Percentiles rank a stretch among this genome's conserved stretches.
Conservation (phyloP, 2,113 vertebrate genomes). For the Rhinolophus ferrumequinum region DNA sequence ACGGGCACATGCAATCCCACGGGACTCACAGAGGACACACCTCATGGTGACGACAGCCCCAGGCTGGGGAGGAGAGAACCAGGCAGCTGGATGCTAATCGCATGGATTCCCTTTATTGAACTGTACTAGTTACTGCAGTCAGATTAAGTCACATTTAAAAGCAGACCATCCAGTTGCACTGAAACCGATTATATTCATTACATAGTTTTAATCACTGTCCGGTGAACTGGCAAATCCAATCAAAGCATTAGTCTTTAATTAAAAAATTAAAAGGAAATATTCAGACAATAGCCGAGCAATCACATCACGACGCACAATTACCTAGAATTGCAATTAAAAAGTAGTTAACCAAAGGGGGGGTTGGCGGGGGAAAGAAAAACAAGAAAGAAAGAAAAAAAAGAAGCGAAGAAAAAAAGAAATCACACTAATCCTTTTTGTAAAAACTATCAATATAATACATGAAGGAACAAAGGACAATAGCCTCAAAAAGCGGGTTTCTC, state of each 20-base stretch:
- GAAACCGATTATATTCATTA: slow-evolving; percentile 98
- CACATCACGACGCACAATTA: slow-evolving; percentile 98
- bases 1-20: background rate
- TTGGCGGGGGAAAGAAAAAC: background rate
- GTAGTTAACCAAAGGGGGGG: slow-evolving; percentile 82
- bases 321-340: slow-evolving; percentile 91
- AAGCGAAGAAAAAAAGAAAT: slow-evolving; percentile 79
- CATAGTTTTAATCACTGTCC: slow-evolving; percentile 96
- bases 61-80: slow-evolving; percentile 60
- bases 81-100: slow-evolving; percentile 83
- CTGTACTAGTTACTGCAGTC: slow-evolving; percentile 99
- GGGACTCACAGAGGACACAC: background rate
- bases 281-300: slow-evolving; percentile 97
- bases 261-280: slow-evolving; percentile 97
- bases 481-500: slow-evolving; percentile 92
- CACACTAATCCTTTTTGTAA: slow-evolving; percentile 87
- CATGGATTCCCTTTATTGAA: slow-evolving; percentile 94
- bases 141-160: slow-evolving; percentile 99
- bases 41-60: slow-evolving; percentile 41
- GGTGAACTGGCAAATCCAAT: slow-evolving; percentile 99
- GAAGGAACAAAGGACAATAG: slow-evolving; percentile 94
- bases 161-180: slow-evolving; percentile 98
- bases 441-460: slow-evolving; percentile 97
- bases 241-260: slow-evolving; percentile 98
- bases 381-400: slow-evolving; percentile 60